Evolutionary conservation across 2,797 vertebrate species (phyloP).

Genomic region (Brachyrhaphis roseni): DNA sequence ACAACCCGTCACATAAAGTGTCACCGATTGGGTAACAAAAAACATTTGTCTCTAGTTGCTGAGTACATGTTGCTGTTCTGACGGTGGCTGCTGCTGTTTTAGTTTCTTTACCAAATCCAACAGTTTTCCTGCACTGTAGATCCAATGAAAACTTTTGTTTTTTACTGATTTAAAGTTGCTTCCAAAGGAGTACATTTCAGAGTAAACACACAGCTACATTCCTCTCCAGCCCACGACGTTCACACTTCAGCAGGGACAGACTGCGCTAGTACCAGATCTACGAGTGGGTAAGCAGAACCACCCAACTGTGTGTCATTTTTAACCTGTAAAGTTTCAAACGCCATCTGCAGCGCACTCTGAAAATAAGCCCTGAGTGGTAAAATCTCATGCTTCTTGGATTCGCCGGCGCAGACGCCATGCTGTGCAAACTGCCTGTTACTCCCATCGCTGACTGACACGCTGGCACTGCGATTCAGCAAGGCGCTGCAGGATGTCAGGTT

Average conservation of each 20-base stretch:
- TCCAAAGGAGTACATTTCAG: not conserved
- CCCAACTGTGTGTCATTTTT: slow-evolving; percentile 38
- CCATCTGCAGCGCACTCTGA: slow-evolving; percentile 53
- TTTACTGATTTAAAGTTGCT: not conserved
- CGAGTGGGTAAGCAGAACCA: slow-evolving; percentile 30
- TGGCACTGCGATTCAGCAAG: slow-evolving; percentile 21
- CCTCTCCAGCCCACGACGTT: slow-evolving; percentile 27
- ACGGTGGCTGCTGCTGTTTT: not conserved
- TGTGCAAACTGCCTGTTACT: slow-evolving; percentile 47
- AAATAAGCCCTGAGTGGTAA: slow-evolving; percentile 36
- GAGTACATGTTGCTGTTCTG: not conserved
- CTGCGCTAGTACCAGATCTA: slow-evolving; percentile 10
- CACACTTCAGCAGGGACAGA: slow-evolving; percentile 42
- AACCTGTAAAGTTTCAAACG: slow-evolving; percentile 41
- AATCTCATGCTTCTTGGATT: slow-evolving; percentile 21
- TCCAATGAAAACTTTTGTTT: not conserved
- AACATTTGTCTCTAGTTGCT: not conserved
- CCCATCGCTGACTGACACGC: slow-evolving; percentile 38
- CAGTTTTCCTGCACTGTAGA: not conserved
- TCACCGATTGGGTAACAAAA: not conserved
- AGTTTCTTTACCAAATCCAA: not conserved
- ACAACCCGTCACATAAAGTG: too few relatives aligned
- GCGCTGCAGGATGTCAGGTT: slow-evolving; percentile 30
- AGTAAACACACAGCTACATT: slow-evolving; percentile 4
- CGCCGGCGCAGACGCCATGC: slow-evolving; percentile 3